Percentiles rank a stretch among this genome's conserved stretches.
phyloP scores from a whole-genome alignment of 2,113 vertebrate species.

The Corydoras sp. region DNA sequence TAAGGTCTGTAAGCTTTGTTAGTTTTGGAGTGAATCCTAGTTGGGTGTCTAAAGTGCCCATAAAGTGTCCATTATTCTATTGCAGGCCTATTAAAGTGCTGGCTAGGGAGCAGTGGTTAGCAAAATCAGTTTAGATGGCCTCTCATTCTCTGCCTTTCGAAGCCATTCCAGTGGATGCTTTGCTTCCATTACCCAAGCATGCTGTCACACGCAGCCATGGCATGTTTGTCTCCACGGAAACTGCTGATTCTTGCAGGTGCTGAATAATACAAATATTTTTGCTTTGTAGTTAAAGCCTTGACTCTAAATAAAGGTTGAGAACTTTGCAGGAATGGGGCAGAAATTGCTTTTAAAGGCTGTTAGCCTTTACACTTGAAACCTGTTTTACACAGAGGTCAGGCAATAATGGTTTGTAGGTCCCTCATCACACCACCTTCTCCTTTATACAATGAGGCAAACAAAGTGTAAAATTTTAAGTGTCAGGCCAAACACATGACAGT shows the following conservation, averaged over 20 bases:
- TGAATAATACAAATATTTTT: slow-evolving; percentile 8
- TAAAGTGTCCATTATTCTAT: slow-evolving; percentile 70
- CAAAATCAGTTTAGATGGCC: slow-evolving; percentile 54
- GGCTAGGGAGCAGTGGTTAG: slow-evolving; percentile 64
- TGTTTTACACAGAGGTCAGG: neutral
- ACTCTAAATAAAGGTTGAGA: neutral
- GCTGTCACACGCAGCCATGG: slow-evolving; percentile 24
- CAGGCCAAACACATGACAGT: no score
- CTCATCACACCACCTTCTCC: no score
- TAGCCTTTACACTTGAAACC: neutral
- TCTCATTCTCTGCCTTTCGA: slow-evolving; percentile 9
- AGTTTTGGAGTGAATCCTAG: slow-evolving; percentile 79
- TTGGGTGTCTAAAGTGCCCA: slow-evolving; percentile 70
- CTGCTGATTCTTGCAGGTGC: slow-evolving; percentile 27
- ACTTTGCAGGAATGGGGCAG: neutral
- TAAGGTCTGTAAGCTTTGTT: slow-evolving; percentile 75
- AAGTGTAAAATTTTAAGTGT: no score
- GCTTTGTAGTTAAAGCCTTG: slow-evolving; percentile 1
- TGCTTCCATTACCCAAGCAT: slow-evolving; percentile 16
- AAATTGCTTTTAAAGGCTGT: slow-evolving; percentile 2
- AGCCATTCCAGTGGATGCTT: slow-evolving; percentile 10
- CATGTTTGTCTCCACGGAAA: slow-evolving; percentile 31
- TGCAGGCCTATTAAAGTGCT: slow-evolving; percentile 70
- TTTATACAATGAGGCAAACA: no score
- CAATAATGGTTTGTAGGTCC: neutral